phyloP scores from a whole-genome alignment of 2,113 vertebrate genomes.

The Nothoprocta perdicaria region DNA sequence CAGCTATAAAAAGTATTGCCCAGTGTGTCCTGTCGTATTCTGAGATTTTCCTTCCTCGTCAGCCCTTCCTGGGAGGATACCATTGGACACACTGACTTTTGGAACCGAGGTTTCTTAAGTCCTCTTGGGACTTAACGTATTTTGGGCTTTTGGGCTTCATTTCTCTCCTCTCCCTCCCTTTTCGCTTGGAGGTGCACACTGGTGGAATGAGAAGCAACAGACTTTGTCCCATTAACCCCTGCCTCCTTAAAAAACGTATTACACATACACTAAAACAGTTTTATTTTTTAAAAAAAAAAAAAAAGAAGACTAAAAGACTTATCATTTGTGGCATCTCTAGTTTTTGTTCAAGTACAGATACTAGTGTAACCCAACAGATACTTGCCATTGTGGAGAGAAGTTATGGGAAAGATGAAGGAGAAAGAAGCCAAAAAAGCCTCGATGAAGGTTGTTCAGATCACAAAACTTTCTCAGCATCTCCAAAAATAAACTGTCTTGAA shows the following conservation, averaged over 20 bases:
- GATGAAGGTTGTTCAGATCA: neutral
- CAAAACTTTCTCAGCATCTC: neutral
- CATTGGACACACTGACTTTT: neutral
- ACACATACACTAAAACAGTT: neutral
- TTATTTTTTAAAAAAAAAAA: too few relatives aligned
- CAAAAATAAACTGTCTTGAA: neutral
- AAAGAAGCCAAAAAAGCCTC: accelerated
- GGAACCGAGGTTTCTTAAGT: neutral
- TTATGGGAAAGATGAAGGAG: accelerated
- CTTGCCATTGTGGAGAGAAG: neutral
- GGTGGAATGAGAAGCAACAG: neutral
- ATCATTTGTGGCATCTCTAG: neutral
- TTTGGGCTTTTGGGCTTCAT: accelerated
- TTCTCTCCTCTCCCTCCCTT: neutral
- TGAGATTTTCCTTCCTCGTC: neutral
- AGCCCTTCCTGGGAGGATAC: conserved; percentile 1
- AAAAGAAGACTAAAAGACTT: too few relatives aligned
- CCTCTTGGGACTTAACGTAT: neutral
- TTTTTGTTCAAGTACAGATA: neutral
- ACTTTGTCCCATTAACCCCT: neutral
- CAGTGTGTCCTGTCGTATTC: neutral
- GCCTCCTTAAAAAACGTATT: neutral
- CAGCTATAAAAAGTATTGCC: neutral
- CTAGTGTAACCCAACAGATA: neutral
- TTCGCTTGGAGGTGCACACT: neutral